phyloP scores from a whole-genome alignment of 2,113 vertebrate species.

The Spizaetus ornatus region DNA sequence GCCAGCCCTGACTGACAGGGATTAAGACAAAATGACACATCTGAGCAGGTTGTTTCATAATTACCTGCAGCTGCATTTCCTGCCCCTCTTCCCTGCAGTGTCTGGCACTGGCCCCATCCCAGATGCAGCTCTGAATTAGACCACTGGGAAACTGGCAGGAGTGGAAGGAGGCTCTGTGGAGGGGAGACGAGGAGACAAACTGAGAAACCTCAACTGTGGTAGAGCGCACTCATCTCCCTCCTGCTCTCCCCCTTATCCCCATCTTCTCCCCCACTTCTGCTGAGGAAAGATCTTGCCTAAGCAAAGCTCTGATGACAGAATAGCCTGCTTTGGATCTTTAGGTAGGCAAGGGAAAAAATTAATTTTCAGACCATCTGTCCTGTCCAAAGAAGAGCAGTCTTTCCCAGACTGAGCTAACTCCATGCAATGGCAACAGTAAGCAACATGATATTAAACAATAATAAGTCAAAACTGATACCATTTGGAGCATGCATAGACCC shows the following conservation, averaged over 20 bases:
- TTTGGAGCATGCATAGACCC: not conserved
- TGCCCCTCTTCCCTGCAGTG: not conserved
- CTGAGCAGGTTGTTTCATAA: not conserved
- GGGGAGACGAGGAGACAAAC: not conserved
- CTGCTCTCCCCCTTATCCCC: not conserved
- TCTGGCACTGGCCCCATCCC: not conserved
- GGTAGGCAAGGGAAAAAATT: not conserved
- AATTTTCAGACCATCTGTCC: slow-evolving; percentile 11
- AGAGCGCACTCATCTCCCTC: not conserved
- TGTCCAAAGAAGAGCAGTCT: not conserved
- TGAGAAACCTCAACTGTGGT: not conserved
- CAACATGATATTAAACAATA: slow-evolving; percentile 37
- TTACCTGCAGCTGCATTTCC: slow-evolving; percentile 2
- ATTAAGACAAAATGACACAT: not conserved
- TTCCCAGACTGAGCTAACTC: not conserved
- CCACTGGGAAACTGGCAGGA: not conserved
- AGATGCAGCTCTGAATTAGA: not conserved
- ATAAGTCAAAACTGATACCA: slow-evolving; percentile 51
- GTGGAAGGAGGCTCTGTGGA: not conserved
- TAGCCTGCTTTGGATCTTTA: not conserved
- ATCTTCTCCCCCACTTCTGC: not conserved
- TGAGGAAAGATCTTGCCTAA: not conserved
- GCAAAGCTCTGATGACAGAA: slow-evolving; percentile 14
- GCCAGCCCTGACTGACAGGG: not conserved
- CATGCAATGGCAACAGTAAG: not conserved